Evolutionary conservation across 1,140 invertebrate genomes (phyloP).

Genomic region (Drosophila varians): DNA sequence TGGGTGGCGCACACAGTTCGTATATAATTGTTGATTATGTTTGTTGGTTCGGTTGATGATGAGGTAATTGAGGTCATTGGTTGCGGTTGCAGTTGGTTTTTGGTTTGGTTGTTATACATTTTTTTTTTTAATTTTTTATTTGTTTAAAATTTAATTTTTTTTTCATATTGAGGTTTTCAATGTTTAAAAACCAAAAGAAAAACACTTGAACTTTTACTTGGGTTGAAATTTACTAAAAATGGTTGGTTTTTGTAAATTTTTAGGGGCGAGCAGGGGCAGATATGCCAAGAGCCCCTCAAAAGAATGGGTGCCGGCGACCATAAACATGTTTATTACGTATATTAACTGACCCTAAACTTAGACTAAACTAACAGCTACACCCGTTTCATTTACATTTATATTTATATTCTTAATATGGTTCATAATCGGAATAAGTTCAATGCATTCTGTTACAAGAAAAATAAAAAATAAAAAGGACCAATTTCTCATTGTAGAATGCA

Average conservation of each 20-base stretch:
- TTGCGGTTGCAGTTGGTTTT: slow-evolving; percentile 7
- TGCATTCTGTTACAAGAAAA: background rate
- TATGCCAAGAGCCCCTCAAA: background rate
- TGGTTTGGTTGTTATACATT: background rate
- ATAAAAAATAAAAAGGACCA: background rate
- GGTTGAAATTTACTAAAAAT: slow-evolving; percentile 25
- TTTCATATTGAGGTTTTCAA: slow-evolving; percentile 26
- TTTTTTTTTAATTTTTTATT: slow-evolving; percentile 30
- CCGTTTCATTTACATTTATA: background rate
- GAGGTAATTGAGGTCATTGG: background rate
- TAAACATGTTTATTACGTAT: background rate
- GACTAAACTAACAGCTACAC: background rate
- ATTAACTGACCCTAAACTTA: slow-evolving; percentile 8
- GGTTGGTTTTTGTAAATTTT: slow-evolving; percentile 9
- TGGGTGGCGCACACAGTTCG: slow-evolving; percentile 21
- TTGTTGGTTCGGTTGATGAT: slow-evolving; percentile 1
- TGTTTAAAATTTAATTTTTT: slow-evolving; percentile 25
- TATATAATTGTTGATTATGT: slow-evolving; percentile 24
- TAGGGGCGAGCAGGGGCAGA: slow-evolving; percentile 1
- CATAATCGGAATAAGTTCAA: background rate
- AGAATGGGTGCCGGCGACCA: background rate
- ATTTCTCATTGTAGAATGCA: background rate
- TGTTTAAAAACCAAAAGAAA: slow-evolving; percentile 51
- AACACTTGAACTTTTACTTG: slow-evolving; percentile 72
- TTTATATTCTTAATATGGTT: background rate